A percentile compares a stretch with the other conserved stretches of the same genome.
Conservation (phyloP, 2,797 vertebrate species). For the Babyrousa celebensis region DNA sequence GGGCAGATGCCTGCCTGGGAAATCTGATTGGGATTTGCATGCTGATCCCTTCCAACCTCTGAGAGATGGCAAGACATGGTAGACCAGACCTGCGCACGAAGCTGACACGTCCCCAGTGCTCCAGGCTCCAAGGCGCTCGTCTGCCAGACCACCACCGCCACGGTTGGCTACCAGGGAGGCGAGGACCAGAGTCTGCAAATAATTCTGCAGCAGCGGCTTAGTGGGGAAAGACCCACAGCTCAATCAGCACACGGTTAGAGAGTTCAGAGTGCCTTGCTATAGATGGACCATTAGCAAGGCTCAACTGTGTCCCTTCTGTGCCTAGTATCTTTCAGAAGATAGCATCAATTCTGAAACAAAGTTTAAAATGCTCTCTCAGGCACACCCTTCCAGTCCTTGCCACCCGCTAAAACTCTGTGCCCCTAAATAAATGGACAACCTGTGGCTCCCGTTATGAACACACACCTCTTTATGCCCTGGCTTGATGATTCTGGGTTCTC, state of each 20-base stretch:
- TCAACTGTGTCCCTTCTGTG: background rate
- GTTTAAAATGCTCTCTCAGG: background rate
- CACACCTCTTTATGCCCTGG: fast-evolving
- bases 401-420: background rate
- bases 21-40: constrained; percentile 82
- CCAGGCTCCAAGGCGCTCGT: background rate
- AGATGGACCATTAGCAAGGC: background rate
- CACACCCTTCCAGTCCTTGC: background rate
- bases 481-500: too few species aligned
- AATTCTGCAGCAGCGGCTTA: background rate
- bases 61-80: constrained; percentile 14
- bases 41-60: constrained; percentile 64
- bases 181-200: background rate
- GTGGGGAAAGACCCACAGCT: background rate
- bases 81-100: constrained; percentile 47
- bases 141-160: background rate
- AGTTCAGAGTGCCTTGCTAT: background rate
- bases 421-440: background rate
- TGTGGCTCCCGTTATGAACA: background rate
- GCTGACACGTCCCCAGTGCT: background rate
- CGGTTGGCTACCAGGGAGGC: background rate
- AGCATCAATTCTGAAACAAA: background rate
- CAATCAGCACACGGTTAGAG: background rate
- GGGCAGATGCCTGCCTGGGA: constrained; percentile 67
- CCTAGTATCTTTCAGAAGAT: background rate